Evolutionary conservation across 2,797 vertebrate genomes (phyloP).

Genomic region (Urosaurus nigricauda): DNA sequence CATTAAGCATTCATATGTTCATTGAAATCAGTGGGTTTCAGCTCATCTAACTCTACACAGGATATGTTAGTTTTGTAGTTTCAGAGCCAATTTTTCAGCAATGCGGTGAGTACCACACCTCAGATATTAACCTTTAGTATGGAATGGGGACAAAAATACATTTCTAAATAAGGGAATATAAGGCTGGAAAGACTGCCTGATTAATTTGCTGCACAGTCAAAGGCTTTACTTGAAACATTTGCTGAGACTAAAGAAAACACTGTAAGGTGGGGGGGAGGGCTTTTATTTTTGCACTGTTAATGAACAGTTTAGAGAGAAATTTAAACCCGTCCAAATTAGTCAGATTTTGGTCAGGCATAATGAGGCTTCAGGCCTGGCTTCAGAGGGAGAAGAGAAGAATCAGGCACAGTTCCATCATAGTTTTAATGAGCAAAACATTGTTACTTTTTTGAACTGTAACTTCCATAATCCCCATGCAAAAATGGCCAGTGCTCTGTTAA

Average conservation of each 20-base stretch:
- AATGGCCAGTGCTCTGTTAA: too few relatives aligned
- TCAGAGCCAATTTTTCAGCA: constrained; percentile 51
- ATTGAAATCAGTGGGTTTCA: not conserved
- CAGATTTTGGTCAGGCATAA: not conserved
- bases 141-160: constrained; percentile 2
- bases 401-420: too few relatives aligned
- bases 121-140: constrained; percentile 41
- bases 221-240: constrained; percentile 36
- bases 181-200: constrained; percentile 34
- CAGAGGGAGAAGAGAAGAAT: too few relatives aligned
- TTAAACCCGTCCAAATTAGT: not conserved
- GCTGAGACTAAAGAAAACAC: constrained; percentile 20
- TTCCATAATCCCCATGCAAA: too few relatives aligned
- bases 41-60: not conserved
- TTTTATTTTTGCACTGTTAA: not conserved
- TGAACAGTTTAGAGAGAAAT: constrained; percentile 37
- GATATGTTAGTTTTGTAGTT: constrained; percentile 21
- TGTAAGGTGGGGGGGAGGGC: not conserved
- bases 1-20: not conserved
- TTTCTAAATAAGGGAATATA: constrained; percentile 38
- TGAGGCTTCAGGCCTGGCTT: not conserved
- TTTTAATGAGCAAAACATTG: not conserved
- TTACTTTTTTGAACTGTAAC: too few relatives aligned
- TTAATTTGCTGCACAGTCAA: constrained; percentile 37
- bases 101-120: constrained; percentile 39